Evolutionary conservation across 1,140 invertebrate species (phyloP), one percentile per base, ranked within the genome.

Genomic region (Condylostylus longicornis): DNA sequence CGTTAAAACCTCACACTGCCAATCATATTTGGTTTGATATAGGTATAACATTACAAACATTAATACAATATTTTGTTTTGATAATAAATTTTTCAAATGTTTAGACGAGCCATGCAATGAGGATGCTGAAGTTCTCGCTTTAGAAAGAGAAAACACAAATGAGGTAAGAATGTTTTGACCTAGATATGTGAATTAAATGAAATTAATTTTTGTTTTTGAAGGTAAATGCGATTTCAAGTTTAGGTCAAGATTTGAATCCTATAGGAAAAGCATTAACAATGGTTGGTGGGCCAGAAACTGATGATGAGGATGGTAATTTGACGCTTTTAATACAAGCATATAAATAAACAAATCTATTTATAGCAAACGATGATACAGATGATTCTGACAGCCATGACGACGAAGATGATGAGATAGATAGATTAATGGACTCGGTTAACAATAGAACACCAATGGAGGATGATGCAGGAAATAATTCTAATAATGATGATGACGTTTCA

Each of bases 331-430:
- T 31, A 12, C 6, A 12, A 31, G 10, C 13, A 7, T 6, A 31
- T 10, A 12, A 12, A 7, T 31, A 7, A 10, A 9, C 15, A 31
- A 7, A 6, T 31, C n/a, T n/a, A n/a, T n/a, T 10, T 23, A 1
- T 12, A 58, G 56, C 53, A 3, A 59, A 58, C 31, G 56, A 59
- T 31, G 56, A 59, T 22, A 59, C 56, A 23, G 56, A 59, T 27
- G 56, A 59, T 31, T 53, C 56, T 1, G 56, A 59, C 32, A 59
- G 55, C 22, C 53, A 58, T 22, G 56, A 58, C 22, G 53, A 59
- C 29, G 55, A 58, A 21, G 56, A 59, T 28, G 56, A 59, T 18
- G 56, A 59, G n/a, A n/a, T n/a, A n/a, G n/a, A n/a, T n/a, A n/a
- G n/a, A n/a, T n/a, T n/a, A n/a, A n/a, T n/a, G n/a, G n/a, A n/a